Percentiles rank a stretch among this genome's conserved stretches.
These are phyloP conservation scores for Tachystola acroxantha DNA, from an alignment of 2,888 invertebrate species.

Conservation along the genomic window DNA sequence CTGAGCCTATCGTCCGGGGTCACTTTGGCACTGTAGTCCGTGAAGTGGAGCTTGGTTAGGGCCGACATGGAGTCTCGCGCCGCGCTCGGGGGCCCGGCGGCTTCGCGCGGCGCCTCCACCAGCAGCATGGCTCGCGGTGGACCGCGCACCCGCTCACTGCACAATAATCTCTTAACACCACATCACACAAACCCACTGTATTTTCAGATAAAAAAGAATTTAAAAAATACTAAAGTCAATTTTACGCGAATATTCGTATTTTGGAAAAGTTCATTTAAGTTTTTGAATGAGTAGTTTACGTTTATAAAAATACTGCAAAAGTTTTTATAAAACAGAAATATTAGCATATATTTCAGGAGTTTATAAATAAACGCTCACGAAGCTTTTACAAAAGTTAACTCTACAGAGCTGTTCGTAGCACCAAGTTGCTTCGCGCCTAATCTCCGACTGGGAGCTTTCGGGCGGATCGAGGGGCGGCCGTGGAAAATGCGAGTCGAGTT, in stretches of 20 bases:
- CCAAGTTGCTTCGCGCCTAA: constrained; percentile 52
- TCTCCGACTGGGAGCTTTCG: constrained; percentile 72
- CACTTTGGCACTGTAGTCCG: constrained; percentile 73
- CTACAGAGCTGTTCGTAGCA: constrained; percentile 35
- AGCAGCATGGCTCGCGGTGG: constrained; percentile 81
- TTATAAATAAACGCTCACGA: constrained; percentile 21
- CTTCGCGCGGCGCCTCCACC: constrained; percentile 86
- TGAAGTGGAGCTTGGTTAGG: constrained; percentile 63
- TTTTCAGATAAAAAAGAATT: no score
- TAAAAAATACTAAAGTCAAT: background rate
- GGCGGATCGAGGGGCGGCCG: constrained; percentile 70
- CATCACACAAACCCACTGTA: constrained; percentile 33
- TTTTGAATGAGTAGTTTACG: no score
- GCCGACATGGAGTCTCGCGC: constrained; percentile 69
- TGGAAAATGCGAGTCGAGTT: constrained; percentile 47
- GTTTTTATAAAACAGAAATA: no score
- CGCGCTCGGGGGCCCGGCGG: constrained; percentile 80
- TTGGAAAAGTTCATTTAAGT: no score
- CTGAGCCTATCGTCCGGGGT: constrained; percentile 42
- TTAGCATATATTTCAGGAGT: no score
- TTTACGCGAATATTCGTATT: no score
- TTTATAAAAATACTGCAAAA: no score
- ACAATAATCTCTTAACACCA: constrained; percentile 48
- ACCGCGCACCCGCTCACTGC: constrained; percentile 57
- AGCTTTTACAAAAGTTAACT: constrained; percentile 29